Base-by-base conservation (phyloP, 2,888 invertebrate genomes). In the Matsumyia berberina region DNA sequence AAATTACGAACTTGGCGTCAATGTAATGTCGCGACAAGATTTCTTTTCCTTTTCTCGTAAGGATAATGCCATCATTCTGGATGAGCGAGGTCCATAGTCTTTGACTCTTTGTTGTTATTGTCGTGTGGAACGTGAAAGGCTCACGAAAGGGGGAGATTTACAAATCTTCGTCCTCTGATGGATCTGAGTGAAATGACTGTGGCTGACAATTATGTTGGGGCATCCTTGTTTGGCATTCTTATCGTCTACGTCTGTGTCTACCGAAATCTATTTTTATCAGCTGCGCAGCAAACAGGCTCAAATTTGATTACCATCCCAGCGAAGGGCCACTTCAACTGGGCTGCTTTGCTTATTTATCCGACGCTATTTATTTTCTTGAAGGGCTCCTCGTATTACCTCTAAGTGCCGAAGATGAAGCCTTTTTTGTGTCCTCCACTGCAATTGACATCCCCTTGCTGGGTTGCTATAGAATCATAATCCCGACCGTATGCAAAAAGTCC, bases 1-100 rank as follows among this genome's bases (percentile, higher is more conserved):
- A 77, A 77, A 82, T 82, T 77, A 82, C 77, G 17, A 60, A 55
- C 66, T 58, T 72, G 81, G 82, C 82, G 72, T 67, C 77, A 53
- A 60, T 53, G 44, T 44, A 53, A 49, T 60, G 77, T 67, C 77
- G 72, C 77, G 72, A 77, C 82, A 55, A 66, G 53, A 53, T 73
- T 72, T 55, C 51, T 55, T 76, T 74, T 72, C 8, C 49, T 64
- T 42, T 8, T 24, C 2, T 24, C 4, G 24, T 24, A 5, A 51
- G 49, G 58, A 72, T 64, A 66, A 70, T 64, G 58, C 33, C 76
- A 76, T 76, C 64, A 70, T 57, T 44, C 37, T 24, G 31, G 46
- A 57, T 57, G 69, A 76, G 69, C 15, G 39, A 49, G 5, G 11
- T 19, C 3, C 39, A 7, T 0, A 44, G 19, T 35, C 29, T 35